Conservation (phyloP, 2,888 invertebrate genomes). For the Lasiommata megera region DNA sequence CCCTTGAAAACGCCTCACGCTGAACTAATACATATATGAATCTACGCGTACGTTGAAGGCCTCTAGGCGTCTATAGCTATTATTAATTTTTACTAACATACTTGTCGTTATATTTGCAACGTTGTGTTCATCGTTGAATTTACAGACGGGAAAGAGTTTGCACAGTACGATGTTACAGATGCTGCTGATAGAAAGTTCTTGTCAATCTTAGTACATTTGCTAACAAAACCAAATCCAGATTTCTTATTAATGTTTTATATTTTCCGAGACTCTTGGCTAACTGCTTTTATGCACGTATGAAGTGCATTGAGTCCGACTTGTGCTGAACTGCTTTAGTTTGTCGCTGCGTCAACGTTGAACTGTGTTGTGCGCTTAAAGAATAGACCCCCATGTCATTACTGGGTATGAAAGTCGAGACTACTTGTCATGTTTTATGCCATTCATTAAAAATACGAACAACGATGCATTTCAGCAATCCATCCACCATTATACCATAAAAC, state of each 20-base stretch:
- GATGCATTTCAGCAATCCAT: neutral
- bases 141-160: too few species aligned
- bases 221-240: too few species aligned
- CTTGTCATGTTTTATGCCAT: constrained; percentile 4
- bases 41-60: neutral
- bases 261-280: too few species aligned
- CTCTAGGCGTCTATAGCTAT: neutral
- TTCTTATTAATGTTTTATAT: too few species aligned
- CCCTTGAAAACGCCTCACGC: neutral
- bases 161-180: too few species aligned
- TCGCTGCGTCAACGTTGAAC: neutral
- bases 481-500: neutral
- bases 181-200: too few species aligned
- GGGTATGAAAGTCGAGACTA: neutral
- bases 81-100: neutral
- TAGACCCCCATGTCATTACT: neutral
- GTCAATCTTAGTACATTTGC: too few species aligned
- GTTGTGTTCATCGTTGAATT: neutral
- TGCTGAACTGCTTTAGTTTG: too few species aligned
- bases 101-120: neutral
- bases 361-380: neutral
- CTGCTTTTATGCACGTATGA: too few species aligned
- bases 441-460: constrained; percentile 5
- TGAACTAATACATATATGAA: neutral
- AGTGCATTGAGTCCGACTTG: too few species aligned